A percentile compares a stretch with the other conserved stretches of the same genome.
Evolutionary conservation across 2,113 vertebrate genomes (phyloP).

Genomic region (Daubentonia madagascariensis): DNA sequence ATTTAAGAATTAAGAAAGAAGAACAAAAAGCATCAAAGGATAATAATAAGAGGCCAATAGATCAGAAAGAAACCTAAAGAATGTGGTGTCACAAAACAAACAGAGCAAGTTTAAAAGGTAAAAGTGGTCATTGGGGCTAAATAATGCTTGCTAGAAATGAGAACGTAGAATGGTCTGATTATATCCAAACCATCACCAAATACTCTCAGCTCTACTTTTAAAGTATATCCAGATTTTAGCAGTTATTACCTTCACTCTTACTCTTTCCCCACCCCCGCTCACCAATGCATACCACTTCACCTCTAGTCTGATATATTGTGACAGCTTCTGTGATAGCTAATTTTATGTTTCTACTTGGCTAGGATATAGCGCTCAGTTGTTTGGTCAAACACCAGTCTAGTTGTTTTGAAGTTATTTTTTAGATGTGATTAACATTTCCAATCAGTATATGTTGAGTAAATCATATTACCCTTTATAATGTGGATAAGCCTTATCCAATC

Average conservation of each 20-base stretch:
- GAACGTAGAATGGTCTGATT: not conserved
- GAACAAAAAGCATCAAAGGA: not conserved
- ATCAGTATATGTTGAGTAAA: not conserved
- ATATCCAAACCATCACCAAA: not conserved
- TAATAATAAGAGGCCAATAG: not conserved
- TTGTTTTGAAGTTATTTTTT: not conserved
- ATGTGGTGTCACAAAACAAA: not conserved
- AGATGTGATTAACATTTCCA: not conserved
- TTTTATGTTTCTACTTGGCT: not conserved
- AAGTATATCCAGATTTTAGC: not conserved
- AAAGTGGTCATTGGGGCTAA: not conserved
- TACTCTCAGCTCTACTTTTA: not conserved
- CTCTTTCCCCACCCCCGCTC: too few species aligned
- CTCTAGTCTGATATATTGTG: not conserved
- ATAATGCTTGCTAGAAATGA: not conserved
- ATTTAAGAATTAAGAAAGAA: not conserved
- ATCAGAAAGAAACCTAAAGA: not conserved
- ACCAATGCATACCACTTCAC: not conserved
- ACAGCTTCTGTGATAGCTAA: not conserved
- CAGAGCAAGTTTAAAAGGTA: not conserved
- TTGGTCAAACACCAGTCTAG: not conserved
- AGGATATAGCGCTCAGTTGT: not conserved
- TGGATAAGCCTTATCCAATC: not conserved
- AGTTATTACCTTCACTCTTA: not conserved
- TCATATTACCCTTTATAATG: not conserved